Conservation (phyloP, 2,113 vertebrate species). For the Syngnathus floridae region DNA sequence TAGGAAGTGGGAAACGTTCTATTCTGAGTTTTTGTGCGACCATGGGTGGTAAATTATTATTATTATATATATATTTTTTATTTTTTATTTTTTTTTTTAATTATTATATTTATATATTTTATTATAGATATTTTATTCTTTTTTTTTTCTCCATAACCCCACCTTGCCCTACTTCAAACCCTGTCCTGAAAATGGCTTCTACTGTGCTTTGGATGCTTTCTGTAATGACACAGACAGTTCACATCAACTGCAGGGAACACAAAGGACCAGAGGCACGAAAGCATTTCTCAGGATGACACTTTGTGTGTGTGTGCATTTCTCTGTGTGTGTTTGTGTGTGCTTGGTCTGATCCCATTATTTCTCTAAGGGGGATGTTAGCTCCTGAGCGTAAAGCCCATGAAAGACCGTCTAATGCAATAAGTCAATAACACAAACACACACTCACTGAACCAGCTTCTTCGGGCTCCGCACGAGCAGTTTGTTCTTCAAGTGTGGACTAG, state of each 20-base stretch:
- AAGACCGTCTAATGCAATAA: constrained; percentile 12
- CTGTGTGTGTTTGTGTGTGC: constrained; percentile 4
- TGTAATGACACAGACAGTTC: background rate
- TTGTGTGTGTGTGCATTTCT: constrained; percentile 7
- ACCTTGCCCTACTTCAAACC: background rate
- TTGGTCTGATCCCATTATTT: constrained; percentile 47
- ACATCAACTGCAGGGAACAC: background rate
- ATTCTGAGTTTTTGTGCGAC: constrained; percentile 61
- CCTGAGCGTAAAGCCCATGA: constrained; percentile 36
- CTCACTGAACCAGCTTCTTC: background rate
- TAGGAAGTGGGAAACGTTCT: constrained; percentile 47
- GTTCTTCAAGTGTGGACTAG: background rate
- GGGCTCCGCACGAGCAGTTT: background rate
- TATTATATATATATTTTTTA: too few relatives aligned
- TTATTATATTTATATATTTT: too few relatives aligned
- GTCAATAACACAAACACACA: constrained; percentile 12
- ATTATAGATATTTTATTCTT: too few relatives aligned
- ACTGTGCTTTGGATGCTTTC: background rate
- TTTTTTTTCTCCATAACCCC: too few relatives aligned
- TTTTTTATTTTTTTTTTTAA: too few relatives aligned
- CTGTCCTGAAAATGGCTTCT: background rate
- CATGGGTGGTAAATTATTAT: too few relatives aligned
- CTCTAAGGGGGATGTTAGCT: constrained; percentile 51
- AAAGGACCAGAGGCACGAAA: constrained; percentile 3
- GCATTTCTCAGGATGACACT: background rate